Base-by-base conservation (phyloP, 2,113 vertebrate species). In the Misgurnus anguillicaudatus region DNA sequence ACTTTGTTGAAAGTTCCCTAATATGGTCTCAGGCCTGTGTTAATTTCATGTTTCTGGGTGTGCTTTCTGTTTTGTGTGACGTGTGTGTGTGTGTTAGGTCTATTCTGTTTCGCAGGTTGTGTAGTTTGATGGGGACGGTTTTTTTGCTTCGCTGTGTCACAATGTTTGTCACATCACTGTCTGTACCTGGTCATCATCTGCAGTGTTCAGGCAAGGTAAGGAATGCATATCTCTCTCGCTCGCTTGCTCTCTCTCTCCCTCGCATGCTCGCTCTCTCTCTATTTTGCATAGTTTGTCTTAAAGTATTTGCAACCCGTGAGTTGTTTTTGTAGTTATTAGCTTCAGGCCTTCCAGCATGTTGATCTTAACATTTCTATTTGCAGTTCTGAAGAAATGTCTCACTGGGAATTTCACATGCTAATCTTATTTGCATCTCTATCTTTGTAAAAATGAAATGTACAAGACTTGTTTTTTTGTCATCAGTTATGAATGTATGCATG, bases 141-240 rank as follows among this genome's bases (percentile, higher is more conserved):
- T 98, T 99, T 87, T 89, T 99, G 68, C 83, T 99, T 51, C 95
- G 97, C n/a, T 98, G 97, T 75, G 86, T 98, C 86, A 97, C 97
- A 71, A 99, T 99, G 97, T 98, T 98, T 87, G 97, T 97, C 87
- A 99, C 97, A 83, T 98, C 97, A 1, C 94, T 99, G 70, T 98
- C 97, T 5, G 97, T 99, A 79, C 97, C 97, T 24, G 97, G 97
- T 76, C 94, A 97, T 85, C 97, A 99, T 80, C 89, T 99, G 63
- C 94, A 98, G 86, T 99, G 97, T 85, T 94, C 95, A 86, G 96
- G 96, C 89, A 98, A 98, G 95, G 97, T 98, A 78, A 62, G 89
- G 68, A 57, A 11, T 16, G 0, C 17, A 38, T 16, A 48, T 38
- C 65, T 31, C 3, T 31, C 24, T 1, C 24, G 2, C 24, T 31